Evolutionary conservation across 2,888 invertebrate genomes (phyloP), one percentile per base, ranked within the genome.

Genomic region (Herminia tarsipennalis): DNA sequence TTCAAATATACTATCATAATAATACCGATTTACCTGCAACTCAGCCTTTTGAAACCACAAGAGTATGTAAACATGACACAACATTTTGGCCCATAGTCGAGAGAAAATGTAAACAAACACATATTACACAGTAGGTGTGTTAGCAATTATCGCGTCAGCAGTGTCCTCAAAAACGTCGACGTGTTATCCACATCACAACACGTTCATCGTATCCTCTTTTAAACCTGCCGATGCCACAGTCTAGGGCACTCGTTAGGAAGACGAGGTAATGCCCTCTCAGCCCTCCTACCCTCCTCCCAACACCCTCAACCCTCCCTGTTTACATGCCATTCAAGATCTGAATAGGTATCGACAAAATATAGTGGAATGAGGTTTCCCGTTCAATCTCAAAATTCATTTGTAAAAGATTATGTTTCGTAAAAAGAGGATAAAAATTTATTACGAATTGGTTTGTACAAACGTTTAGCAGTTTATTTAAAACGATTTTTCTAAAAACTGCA

Each of bases 201-300:
- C 17, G n/a, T 22, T 34, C 10, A 16, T 33, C 25, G 20, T 18
- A 12, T 34, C 39, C 51, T 48, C 25, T 55, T 55, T 63, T 61
- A 63, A 67, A 66, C 63, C 56, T 65, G 52, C 51, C 43, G 51
- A 60, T 45, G 37, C 28, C 36, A 48, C 52, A 50, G 49, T 41
- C 58, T 48, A 48, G 65, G 45, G 49, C 44, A 52, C 61, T 61
- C 61, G 59, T 62, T 61, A 60, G 55, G 48, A 47, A 66, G 45
- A 66, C 60, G 67, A 66, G 29, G 24, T 44, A 48, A 51, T 55
- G 25, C 42, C 38, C 46, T 43, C 37, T 32, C 39, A n/a, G 9
- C 12, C 32, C 27, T 9, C 22, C 20, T 9, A 13, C 27, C 8
- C 17, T 18, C 50, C 37, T 21, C 30, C 29, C 17, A 2, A 20